phyloP scores from a whole-genome alignment of 2,888 invertebrate genomes.

The Hartigia nigra region DNA sequence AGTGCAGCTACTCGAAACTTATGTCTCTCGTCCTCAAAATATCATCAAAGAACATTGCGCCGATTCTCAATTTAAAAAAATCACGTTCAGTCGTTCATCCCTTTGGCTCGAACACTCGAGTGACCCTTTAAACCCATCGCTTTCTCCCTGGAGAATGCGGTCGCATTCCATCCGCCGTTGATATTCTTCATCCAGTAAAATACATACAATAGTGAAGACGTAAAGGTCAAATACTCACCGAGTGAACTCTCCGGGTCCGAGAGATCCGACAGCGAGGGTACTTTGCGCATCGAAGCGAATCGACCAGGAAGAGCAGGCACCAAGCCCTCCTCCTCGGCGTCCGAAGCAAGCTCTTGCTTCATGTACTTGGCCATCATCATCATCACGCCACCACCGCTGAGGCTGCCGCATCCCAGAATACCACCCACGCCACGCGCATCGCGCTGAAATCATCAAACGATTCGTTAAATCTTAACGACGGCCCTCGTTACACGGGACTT shows the following conservation, averaged over 20 bases:
- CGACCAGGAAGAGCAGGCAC: slow-evolving; percentile 69
- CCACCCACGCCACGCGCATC: slow-evolving; percentile 56
- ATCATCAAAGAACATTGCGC: neutral
- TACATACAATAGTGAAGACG: neutral
- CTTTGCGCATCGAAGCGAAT: slow-evolving; percentile 82
- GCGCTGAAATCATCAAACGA: slow-evolving; percentile 43
- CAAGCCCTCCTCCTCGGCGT: slow-evolving; percentile 73
- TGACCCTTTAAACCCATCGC: neutral
- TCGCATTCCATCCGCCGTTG: neutral
- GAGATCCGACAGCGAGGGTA: slow-evolving; percentile 90
- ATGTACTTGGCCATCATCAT: slow-evolving; percentile 65
- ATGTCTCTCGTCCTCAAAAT: neutral
- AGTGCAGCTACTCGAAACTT: neutral
- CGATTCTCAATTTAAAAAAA: neutral
- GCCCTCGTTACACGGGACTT: neutral
- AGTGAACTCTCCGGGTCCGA: slow-evolving; percentile 90
- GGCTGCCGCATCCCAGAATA: slow-evolving; percentile 50
- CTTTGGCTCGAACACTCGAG: neutral
- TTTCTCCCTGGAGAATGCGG: neutral
- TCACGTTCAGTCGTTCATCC: neutral
- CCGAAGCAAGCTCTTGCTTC: slow-evolving; percentile 72
- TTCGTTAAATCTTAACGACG: slow-evolving; percentile 3
- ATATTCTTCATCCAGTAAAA: neutral
- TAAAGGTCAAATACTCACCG: slow-evolving; percentile 73
- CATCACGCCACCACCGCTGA: slow-evolving; percentile 57